Evolutionary conservation across 2,888 invertebrate genomes (phyloP).

Genomic region (Eretmocerus hayati): DNA sequence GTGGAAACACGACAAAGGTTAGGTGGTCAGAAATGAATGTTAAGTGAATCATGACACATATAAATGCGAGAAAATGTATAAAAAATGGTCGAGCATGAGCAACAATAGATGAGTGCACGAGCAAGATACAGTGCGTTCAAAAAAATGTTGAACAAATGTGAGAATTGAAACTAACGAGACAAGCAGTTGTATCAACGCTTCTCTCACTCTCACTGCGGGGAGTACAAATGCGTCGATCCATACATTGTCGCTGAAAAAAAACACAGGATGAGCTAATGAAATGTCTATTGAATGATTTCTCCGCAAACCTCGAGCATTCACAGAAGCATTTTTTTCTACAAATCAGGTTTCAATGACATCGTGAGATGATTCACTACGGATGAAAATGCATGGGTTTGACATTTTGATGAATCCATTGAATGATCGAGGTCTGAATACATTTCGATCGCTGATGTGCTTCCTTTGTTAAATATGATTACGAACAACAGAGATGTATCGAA

Average conservation of each 20-base stretch:
- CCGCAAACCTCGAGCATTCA: conserved; percentile 14
- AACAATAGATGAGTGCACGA: too few relatives aligned
- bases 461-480: too few relatives aligned
- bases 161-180: conserved; percentile 39
- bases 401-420: not conserved
- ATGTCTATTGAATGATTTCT: not conserved
- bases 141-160: conserved; percentile 20
- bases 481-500: too few relatives aligned
- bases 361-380: not conserved
- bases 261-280: conserved; percentile 32
- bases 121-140: too few relatives aligned
- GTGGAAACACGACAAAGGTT: too few relatives aligned
- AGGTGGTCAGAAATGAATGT: too few relatives aligned
- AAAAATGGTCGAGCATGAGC: too few relatives aligned
- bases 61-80: too few relatives aligned
- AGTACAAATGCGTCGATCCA: conserved; percentile 42
- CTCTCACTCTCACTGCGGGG: conserved; percentile 37
- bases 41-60: too few relatives aligned
- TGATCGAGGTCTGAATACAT: conserved; percentile 11
- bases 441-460: conserved; percentile 3
- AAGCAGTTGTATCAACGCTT: conserved; percentile 31
- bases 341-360: not conserved
- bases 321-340: not conserved
- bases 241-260: conserved; percentile 44
- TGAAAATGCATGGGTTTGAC: not conserved